Conservation (phyloP, 2,113 vertebrate genomes). For the Mobula hypostoma region DNA sequence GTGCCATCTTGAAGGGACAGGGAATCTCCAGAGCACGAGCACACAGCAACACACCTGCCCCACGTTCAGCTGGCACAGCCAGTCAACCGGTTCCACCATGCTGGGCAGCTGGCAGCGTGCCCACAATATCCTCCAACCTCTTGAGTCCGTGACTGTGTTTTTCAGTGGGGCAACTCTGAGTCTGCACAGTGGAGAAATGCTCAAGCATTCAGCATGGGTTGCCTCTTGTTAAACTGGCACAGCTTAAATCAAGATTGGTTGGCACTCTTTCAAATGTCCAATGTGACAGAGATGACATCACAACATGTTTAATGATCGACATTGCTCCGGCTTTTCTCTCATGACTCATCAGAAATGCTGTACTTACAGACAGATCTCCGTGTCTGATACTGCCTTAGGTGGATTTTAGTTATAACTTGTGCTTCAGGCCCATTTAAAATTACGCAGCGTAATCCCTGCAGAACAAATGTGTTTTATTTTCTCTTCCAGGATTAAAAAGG, state of each 20-base stretch:
- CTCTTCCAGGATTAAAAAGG: background rate
- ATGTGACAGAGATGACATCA: conserved; percentile 26
- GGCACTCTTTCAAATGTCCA: conserved; percentile 26
- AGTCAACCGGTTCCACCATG: background rate
- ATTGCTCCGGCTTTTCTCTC: background rate
- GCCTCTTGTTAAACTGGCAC: conserved; percentile 6
- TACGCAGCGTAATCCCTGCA: background rate
- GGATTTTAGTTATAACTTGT: background rate
- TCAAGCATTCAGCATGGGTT: background rate
- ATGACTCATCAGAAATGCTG: conserved; percentile 24
- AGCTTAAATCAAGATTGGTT: conserved; percentile 17
- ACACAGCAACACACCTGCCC: background rate
- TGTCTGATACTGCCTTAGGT: background rate
- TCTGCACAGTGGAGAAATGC: background rate
- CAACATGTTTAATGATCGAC: background rate
- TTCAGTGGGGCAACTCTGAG: conserved; percentile 14
- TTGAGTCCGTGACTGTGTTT: background rate
- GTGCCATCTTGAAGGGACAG: conserved; percentile 15
- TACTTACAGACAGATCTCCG: background rate
- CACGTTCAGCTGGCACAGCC: background rate
- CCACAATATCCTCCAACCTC: background rate
- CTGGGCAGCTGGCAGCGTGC: conserved; percentile 9
- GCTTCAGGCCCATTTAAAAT: background rate
- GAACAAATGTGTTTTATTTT: background rate
- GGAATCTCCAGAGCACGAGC: conserved; percentile 20